phyloP scores from a whole-genome alignment of 2,888 invertebrate genomes.

The Volucella inanis region DNA sequence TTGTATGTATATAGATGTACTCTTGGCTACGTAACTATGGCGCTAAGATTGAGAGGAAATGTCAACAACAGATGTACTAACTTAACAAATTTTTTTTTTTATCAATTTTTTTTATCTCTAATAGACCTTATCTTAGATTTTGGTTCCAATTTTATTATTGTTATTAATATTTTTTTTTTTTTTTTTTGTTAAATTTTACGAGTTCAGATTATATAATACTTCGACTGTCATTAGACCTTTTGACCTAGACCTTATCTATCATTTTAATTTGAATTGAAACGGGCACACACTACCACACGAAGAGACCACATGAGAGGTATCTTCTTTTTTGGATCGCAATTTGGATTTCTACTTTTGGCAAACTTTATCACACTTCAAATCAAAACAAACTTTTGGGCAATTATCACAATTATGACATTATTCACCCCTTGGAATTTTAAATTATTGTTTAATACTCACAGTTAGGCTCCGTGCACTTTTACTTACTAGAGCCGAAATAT shows the following conservation, averaged over 20 bases:
- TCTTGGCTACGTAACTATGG: no score
- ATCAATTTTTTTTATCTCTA: no score
- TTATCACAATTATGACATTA: conserved; percentile 25
- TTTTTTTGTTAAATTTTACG: not conserved
- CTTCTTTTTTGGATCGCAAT: not conserved
- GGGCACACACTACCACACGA: conserved; percentile 29
- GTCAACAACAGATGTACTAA: no score
- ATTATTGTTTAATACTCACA: not conserved
- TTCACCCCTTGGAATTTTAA: not conserved
- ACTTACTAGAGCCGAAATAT: conserved; percentile 38
- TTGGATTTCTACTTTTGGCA: not conserved
- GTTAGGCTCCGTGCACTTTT: conserved; percentile 33
- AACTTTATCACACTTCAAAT: not conserved
- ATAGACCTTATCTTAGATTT: no score
- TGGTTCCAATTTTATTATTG: no score
- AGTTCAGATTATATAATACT: conserved; percentile 1
- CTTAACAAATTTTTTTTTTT: no score
- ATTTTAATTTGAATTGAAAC: not conserved
- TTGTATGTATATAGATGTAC: no score
- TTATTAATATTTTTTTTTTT: no score
- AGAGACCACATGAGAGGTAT: conserved; percentile 27
- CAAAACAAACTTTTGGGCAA: not conserved
- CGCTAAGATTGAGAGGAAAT: no score
- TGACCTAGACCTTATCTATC: conserved; percentile 17
- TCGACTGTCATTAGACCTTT: conserved; percentile 15